phyloP scores from a whole-genome alignment of 1,140 invertebrate species.

The Asbolus verrucosus region DNA sequence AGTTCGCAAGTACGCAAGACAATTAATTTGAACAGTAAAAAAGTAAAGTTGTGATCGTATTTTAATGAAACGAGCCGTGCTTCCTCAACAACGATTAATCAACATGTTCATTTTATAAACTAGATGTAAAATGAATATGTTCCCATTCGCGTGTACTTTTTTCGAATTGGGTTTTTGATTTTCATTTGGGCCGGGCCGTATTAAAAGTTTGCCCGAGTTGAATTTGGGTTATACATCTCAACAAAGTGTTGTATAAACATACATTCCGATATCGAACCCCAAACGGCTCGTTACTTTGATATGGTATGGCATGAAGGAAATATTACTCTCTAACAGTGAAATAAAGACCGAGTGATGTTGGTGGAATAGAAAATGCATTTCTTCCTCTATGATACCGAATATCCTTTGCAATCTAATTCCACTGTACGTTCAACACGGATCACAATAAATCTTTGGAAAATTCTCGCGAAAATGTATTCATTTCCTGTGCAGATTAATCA shows the following conservation, averaged over 20 bases:
- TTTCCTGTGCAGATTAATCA: conserved; percentile 18
- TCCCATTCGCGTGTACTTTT: not conserved
- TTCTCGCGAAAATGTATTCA: conserved; percentile 21
- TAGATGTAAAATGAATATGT: not conserved
- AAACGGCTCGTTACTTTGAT: conserved; percentile 44
- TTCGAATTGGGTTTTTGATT: not conserved
- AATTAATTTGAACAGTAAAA: conserved; percentile 19
- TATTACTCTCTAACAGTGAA: conserved; percentile 37
- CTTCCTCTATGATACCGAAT: conserved; percentile 11
- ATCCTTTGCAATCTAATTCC: conserved; percentile 27
- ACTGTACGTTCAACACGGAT: not conserved
- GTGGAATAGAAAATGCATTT: conserved; percentile 32
- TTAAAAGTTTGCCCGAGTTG: not conserved
- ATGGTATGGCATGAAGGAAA: conserved; percentile 43
- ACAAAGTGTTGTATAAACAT: conserved; percentile 48
- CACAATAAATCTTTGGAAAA: conserved; percentile 11
- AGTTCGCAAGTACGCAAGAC: conserved; percentile 23
- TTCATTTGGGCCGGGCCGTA: too few relatives aligned
- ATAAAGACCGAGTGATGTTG: conserved; percentile 39
- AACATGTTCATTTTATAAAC: conserved; percentile 7
- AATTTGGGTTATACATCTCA: conserved; percentile 6
- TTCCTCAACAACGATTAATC: conserved; percentile 26
- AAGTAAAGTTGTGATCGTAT: conserved; percentile 23
- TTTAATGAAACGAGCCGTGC: conserved; percentile 35
- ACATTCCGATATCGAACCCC: conserved; percentile 45